Base-by-base conservation (phyloP, 2,113 vertebrate genomes). In the Leucopsar rothschildi region DNA sequence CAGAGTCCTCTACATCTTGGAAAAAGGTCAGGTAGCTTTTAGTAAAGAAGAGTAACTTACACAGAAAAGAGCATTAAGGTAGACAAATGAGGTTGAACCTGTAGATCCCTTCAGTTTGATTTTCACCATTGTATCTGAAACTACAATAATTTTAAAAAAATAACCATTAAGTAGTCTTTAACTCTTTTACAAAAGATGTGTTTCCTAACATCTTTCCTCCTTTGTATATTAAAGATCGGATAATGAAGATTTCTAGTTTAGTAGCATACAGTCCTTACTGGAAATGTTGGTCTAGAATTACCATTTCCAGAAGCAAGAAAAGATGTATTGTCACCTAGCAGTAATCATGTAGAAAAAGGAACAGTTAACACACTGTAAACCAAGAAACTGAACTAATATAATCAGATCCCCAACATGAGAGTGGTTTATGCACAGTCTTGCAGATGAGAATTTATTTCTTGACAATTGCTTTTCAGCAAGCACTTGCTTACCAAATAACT, bases 401-500 rank as follows among this genome's bases (percentile, higher is more conserved):
- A 63, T 42, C 44, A 29, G 63, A 70, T 42, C 84, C 13, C 31
- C 49, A 69, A 45, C 35, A 64, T 0, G 2, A n/a, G 45, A 86
- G 29, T 3, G 17, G 24, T 63, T 86, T 68, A 68, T 6, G 10
- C 19, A 50, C 0, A 1, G 33, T 86, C 55, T 73, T 4, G 42
- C 28, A 55, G 13, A 15, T 10, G 9, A 77, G 20, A 61, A 68
- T 23, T 31, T 29, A 47, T 47, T 88, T 24, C 47, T 39, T 24
- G 70, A 91, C 33, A 75, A 79, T 3, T 52, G 24, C 59, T 66
- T 90, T 93, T 80, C 44, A 70, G 79, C 28, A 33, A 80, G 59
- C n/a, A 45, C 59, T 91, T 88, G 93, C 8, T 96, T 59, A 95
- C 9, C 50, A 60, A 95, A 80, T 11, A 84, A 95, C 95, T 97